Evolutionary conservation across 2,888 invertebrate genomes (phyloP).

Genomic region (Coremacera marginata): DNA sequence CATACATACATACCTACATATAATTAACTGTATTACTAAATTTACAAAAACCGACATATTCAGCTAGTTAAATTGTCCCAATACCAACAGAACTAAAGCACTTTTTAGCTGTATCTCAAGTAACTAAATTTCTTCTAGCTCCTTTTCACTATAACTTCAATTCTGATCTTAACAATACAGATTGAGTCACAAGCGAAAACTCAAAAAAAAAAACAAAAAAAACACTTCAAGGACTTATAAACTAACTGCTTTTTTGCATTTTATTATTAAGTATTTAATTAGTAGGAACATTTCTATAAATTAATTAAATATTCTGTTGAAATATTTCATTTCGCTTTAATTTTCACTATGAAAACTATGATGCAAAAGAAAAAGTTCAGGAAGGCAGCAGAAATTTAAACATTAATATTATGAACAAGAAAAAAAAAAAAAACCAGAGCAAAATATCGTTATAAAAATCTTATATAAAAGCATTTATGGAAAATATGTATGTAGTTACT

Average conservation of each 20-base stretch:
- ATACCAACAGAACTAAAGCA: neutral
- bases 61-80: neutral
- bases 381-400: neutral
- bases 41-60: constrained; percentile 17
- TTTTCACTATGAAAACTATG: neutral
- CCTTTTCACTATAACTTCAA: constrained; percentile 28
- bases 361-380: neutral
- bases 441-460: constrained; percentile 17
- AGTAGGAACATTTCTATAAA: neutral
- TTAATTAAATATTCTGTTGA: neutral
- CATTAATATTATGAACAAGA: neutral
- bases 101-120: constrained; percentile 19
- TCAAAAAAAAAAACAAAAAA: neutral
- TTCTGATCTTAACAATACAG: constrained; percentile 18
- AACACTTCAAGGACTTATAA: neutral
- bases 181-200: neutral
- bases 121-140: constrained; percentile 30
- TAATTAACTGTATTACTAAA: constrained; percentile 33
- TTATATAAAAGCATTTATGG: neutral
- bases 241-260: constrained; percentile 19
- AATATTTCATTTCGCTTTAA: neutral
- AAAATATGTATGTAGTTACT: constrained; percentile 19
- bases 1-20: no score
- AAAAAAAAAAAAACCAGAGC: neutral
- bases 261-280: constrained; percentile 1